Evolutionary conservation across 1,140 invertebrate genomes (phyloP), one percentile per base, ranked within the genome.

Genomic region (Cotesia glomerata): DNA sequence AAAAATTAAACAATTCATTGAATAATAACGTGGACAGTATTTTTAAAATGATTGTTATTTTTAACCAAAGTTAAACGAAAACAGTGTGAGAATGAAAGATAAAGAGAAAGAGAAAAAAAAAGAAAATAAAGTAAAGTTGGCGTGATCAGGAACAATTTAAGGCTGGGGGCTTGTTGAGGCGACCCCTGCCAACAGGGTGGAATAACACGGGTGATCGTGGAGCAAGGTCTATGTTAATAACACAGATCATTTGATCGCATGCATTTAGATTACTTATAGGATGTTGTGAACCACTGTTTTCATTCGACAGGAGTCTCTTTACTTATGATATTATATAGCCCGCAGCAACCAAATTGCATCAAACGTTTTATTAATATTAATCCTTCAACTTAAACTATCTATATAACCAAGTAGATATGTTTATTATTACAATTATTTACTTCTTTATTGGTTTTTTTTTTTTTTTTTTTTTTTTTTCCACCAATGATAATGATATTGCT

Each of bases 221-320:
- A 78, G 80, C 84, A 85, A 85, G 83, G 84, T 85, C 84, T 85
- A 84, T 84, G 83, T 85, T 85, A 85, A 85, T 84, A 83, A 81
- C 82, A 79, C 74, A 74, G 80, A 85, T 84, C 81, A 79, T 78
- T 84, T 81, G 76, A 83, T 84, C 76, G 82, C 82, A 84, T 86
- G 83, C 78, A 81, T 77, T 79, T 75, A 82, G 81, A 83, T 83
- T 83, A 80, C 74, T 80, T 69, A 26, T 26, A 72, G 71, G 70
- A 74, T 73, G 35, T 45, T 49, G 45, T 54, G 34, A 45, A 39
- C 32, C 65, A 49, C 39, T n/a, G 9, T 64, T 64, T 14, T 64
- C 26, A 64, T 64, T 64, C 39, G 34, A 18, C 39, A 11, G 39
- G 7, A 45, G 39, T 5, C 39, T 45, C 39, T 45, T 45, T 45